phyloP scores from a whole-genome alignment of 37 sponge, comb jelly and placozoan genomes.

The Chondrosia reniformis region DNA sequence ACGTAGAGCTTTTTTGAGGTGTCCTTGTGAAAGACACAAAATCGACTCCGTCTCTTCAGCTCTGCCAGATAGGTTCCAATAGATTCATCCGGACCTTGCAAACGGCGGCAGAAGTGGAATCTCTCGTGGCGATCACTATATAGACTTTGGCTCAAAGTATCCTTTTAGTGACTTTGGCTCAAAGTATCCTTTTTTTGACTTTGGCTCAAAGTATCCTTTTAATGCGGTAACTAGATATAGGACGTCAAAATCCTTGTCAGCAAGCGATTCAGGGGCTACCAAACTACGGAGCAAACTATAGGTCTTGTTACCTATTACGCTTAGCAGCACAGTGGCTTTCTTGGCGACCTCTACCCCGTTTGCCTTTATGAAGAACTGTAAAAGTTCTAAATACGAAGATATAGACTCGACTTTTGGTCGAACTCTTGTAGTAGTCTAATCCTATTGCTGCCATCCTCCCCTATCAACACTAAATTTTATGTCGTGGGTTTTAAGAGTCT shows the following conservation, averaged over 20 bases:
- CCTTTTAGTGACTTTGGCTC: no score
- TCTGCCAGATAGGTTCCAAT: not conserved
- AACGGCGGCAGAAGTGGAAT: not conserved
- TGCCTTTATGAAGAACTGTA: conserved; percentile 7
- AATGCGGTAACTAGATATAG: not conserved
- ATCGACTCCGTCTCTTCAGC: not conserved
- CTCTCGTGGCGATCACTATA: no score
- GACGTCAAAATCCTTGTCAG: not conserved
- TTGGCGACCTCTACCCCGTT: conserved; percentile 4
- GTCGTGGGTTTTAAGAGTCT: no score
- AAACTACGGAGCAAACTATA: conserved; percentile 6
- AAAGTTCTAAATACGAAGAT: not conserved
- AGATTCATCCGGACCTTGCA: conserved; percentile 4
- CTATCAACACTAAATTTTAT: no score
- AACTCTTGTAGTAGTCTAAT: not conserved
- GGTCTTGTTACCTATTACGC: conserved; percentile 19
- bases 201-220: conserved; percentile 15
- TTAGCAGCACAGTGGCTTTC: conserved; percentile 16
- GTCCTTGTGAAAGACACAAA: not conserved
- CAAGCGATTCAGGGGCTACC: not conserved
- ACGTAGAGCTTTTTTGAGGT: conserved; percentile 5
- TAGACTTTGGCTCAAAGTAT: no score
- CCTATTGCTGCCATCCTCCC: no score
- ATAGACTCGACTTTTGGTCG: not conserved
- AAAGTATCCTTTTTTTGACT: no score